Evolutionary conservation across 2,113 vertebrate genomes (phyloP).

Genomic region (Dissostichus mawsoni): DNA sequence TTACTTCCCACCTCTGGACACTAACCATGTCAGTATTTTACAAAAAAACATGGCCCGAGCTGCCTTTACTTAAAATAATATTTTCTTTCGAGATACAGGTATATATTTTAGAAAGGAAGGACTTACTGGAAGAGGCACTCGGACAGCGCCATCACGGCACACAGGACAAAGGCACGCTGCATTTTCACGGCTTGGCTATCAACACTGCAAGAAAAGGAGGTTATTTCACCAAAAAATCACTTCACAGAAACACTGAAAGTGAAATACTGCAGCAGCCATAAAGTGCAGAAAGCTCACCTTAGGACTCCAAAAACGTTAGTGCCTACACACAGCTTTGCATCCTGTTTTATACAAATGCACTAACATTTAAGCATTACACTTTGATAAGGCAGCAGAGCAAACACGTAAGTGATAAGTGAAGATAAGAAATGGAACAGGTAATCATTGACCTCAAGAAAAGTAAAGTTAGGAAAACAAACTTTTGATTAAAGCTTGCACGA

Average conservation of each 20-base stretch:
- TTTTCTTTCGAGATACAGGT: too few species aligned
- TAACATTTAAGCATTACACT: background rate
- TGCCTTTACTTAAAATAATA: too few species aligned
- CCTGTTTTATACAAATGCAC: conserved; percentile 59
- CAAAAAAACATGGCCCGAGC: background rate
- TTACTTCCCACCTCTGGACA: too few species aligned
- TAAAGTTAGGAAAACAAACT: too few species aligned
- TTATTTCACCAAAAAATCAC: too few species aligned
- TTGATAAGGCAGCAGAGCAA: conserved; percentile 31
- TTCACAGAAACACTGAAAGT: too few species aligned
- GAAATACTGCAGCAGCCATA: too few species aligned
- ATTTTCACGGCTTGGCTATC: too few species aligned
- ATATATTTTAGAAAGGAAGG: background rate
- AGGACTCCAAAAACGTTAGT: conserved; percentile 6
- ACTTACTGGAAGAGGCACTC: conserved; percentile 69
- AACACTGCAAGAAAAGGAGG: too few species aligned
- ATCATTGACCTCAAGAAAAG: conserved; percentile 46
- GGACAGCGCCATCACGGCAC: conserved; percentile 59
- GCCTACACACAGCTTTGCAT: background rate
- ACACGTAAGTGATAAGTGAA: conserved; percentile 44
- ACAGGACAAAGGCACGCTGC: too few species aligned
- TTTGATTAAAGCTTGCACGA: background rate
- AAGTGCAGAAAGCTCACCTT: conserved; percentile 14
- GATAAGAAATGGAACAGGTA: conserved; percentile 24
- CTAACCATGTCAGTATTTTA: too few species aligned